Evolutionary conservation across 2,888 invertebrate genomes (phyloP).

Genomic region (Campopleginae sp.): DNA sequence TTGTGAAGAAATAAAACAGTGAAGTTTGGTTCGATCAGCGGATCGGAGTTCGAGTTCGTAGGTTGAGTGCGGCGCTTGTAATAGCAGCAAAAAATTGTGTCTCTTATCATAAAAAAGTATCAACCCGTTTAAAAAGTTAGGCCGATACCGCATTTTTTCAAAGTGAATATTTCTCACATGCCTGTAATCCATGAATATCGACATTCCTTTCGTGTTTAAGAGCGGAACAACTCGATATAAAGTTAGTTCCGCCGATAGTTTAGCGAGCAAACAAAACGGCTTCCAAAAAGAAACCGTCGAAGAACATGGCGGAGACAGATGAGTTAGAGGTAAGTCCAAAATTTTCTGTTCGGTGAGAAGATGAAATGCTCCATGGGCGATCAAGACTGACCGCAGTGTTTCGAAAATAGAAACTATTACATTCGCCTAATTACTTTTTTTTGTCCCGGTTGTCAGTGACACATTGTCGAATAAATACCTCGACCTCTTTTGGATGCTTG

Average conservation of each 20-base stretch:
- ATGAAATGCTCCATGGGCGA: neutral
- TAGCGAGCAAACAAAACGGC: conserved; percentile 76
- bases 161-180: conserved; percentile 20
- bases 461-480: conserved; percentile 3
- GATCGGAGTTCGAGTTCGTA: neutral
- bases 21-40: conserved; percentile 8
- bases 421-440: neutral
- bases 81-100: neutral
- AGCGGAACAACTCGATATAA: conserved; percentile 42
- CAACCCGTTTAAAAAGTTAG: neutral
- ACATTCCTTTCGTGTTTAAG: conserved; percentile 35
- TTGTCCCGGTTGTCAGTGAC: neutral
- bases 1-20: neutral
- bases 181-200: conserved; percentile 60
- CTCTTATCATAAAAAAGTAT: neutral
- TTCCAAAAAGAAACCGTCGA: conserved; percentile 79
- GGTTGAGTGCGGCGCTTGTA: neutral
- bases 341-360: neutral
- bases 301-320: conserved; percentile 83
- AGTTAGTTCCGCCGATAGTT: conserved; percentile 47
- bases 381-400: neutral
- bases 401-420: neutral
- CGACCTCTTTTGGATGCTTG: conserved; percentile 10
- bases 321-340: conserved; percentile 81
- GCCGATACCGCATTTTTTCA: neutral